These are phyloP conservation scores for Perognathus longimembris DNA, from an alignment of 2,113 vertebrate species.

Conservation along the genomic window DNA sequence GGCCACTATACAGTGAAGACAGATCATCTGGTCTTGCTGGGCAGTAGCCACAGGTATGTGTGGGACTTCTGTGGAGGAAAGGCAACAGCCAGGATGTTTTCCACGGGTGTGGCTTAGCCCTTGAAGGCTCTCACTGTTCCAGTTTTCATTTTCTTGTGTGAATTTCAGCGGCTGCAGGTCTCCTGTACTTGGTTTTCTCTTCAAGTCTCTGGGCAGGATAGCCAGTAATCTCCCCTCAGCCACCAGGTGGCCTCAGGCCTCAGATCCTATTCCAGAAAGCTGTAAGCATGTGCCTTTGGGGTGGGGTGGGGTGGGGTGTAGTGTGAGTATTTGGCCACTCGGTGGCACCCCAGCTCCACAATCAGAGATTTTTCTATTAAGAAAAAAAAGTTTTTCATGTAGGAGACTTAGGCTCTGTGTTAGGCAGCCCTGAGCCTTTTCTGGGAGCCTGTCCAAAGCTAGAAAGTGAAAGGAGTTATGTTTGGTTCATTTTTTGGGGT, in stretches of 20 bases:
- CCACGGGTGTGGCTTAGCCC: not conserved
- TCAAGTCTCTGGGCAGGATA: not conserved
- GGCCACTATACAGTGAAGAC: slow-evolving; percentile 88
- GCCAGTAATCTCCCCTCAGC: accelerated
- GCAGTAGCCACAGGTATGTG: slow-evolving; percentile 91
- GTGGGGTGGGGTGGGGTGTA: not conserved
- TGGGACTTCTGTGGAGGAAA: not conserved
- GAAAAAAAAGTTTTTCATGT: not conserved
- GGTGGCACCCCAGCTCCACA: slow-evolving; percentile 63
- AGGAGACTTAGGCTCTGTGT: not conserved
- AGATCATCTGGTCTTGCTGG: slow-evolving; percentile 90
- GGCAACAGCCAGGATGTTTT: not conserved
- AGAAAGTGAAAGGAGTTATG: not conserved
- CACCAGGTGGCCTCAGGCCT: not conserved
- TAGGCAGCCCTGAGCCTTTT: not conserved
- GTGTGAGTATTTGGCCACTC: not conserved
- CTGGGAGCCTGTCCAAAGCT: not conserved
- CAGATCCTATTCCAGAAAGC: not conserved
- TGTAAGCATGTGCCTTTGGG: accelerated
- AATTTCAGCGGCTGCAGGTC: not conserved
- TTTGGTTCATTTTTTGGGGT: not conserved
- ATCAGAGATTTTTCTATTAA: not conserved
- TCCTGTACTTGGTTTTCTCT: not conserved
- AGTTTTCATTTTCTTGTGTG: not conserved
- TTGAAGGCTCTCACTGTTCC: not conserved